These are phyloP conservation scores for Aramus guarauna DNA, from an alignment of 2,113 vertebrate species.

Conservation along the genomic window DNA sequence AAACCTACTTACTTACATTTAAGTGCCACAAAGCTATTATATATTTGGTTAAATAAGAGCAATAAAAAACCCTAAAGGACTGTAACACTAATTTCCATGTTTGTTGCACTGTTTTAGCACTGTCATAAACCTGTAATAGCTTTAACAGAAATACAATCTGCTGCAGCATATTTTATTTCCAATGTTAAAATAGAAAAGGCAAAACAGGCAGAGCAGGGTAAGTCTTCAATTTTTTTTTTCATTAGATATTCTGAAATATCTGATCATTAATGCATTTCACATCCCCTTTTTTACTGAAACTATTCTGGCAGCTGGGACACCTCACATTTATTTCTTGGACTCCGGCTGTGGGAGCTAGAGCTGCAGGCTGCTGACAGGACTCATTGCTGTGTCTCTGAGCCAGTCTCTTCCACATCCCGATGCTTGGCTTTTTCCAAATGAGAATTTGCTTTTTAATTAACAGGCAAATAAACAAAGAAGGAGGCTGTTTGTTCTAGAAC, in stretches of 20 bases:
- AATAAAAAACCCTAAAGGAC: slow-evolving; percentile 41
- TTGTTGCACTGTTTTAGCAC: slow-evolving; percentile 61
- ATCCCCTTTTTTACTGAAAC: background rate
- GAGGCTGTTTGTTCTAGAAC: slow-evolving; percentile 27
- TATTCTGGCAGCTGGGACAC: background rate
- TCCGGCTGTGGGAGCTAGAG: background rate
- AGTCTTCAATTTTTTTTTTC: background rate
- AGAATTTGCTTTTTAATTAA: slow-evolving; percentile 59
- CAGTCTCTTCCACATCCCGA: slow-evolving; percentile 23
- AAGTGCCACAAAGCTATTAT: slow-evolving; percentile 46
- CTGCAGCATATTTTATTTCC: slow-evolving; percentile 58
- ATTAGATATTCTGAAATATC: slow-evolving; percentile 19
- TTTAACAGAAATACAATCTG: slow-evolving; percentile 67
- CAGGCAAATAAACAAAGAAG: slow-evolving; percentile 33
- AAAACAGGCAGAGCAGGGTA: slow-evolving; percentile 5
- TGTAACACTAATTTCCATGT: slow-evolving; percentile 59
- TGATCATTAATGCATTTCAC: background rate
- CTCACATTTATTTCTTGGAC: slow-evolving; percentile 23
- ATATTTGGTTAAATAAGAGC: slow-evolving; percentile 55
- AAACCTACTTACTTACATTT: slow-evolving; percentile 30
- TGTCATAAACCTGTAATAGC: slow-evolving; percentile 63
- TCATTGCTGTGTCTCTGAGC: background rate
- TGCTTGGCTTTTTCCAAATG: background rate
- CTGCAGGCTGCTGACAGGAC: background rate
- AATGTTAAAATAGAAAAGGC: slow-evolving; percentile 23